A percentile compares a stretch with the other conserved stretches of the same genome.
These are phyloP conservation scores for Mythimna vitellina DNA, from an alignment of 2,888 invertebrate genomes.

Conservation along the genomic window DNA sequence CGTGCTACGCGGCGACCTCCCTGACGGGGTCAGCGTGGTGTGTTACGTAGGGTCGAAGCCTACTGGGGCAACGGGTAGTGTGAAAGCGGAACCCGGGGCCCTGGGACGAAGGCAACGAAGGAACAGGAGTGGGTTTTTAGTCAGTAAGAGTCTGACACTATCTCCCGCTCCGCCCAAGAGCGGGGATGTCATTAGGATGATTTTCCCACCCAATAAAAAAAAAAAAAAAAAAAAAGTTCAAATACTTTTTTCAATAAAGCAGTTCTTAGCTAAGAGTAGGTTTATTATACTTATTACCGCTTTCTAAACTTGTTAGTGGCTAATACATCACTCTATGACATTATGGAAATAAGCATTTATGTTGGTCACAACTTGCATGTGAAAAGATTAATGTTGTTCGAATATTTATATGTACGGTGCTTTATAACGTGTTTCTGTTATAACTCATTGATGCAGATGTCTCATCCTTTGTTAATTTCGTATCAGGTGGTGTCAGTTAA, in stretches of 20 bases:
- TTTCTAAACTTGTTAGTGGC: neutral
- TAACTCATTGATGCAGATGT: slow-evolving; percentile 30
- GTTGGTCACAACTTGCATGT: slow-evolving; percentile 18
- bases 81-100: no score
- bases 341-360: neutral
- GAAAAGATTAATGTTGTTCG: slow-evolving; percentile 6
- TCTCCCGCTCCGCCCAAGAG: no score
- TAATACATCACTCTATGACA: slow-evolving; percentile 8
- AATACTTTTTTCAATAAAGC: slow-evolving; percentile 3
- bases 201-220: no score
- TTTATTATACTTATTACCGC: neutral
- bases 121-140: no score
- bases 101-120: no score
- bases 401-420: slow-evolving; percentile 14
- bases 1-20: no score
- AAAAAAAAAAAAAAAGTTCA: no score
- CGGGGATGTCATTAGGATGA: no score
- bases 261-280: slow-evolving; percentile 2
- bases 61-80: no score
- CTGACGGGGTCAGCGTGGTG: no score
- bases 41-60: no score
- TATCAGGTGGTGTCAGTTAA: slow-evolving; percentile 59
- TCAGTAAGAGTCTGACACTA: no score
- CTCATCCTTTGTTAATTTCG: slow-evolving; percentile 40
- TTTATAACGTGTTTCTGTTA: slow-evolving; percentile 10